phyloP scores from a whole-genome alignment of 2,888 invertebrate species.

The Acrobasis repandana region DNA sequence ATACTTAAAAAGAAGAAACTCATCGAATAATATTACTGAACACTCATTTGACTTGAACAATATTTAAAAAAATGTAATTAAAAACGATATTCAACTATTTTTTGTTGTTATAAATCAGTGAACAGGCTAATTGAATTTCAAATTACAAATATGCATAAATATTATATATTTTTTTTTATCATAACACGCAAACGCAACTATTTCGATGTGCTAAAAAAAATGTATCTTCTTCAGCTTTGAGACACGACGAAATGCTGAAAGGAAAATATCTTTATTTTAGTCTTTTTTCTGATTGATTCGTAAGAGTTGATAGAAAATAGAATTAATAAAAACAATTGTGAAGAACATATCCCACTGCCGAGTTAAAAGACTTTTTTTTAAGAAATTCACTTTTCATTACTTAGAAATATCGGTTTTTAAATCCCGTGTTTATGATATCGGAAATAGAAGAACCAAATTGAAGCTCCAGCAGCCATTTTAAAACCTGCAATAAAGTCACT shows the following conservation, averaged over 20 bases:
- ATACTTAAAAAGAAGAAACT: too few relatives aligned
- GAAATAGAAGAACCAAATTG: slow-evolving; percentile 24
- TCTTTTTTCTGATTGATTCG: slow-evolving; percentile 32
- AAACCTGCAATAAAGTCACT: slow-evolving; percentile 28
- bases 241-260: slow-evolving; percentile 53
- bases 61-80: too few relatives aligned
- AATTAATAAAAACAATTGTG: slow-evolving; percentile 21
- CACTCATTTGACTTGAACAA: too few relatives aligned
- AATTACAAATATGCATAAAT: background rate
- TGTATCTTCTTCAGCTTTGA: slow-evolving; percentile 40
- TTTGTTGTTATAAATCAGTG: too few relatives aligned
- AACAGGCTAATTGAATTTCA: background rate
- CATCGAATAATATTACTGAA: too few relatives aligned
- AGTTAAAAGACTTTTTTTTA: too few relatives aligned
- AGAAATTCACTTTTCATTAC: too few relatives aligned
- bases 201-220: slow-evolving; percentile 4
- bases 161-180: too few relatives aligned
- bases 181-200: slow-evolving; percentile 24
- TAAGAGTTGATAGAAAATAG: slow-evolving; percentile 24
- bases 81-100: too few relatives aligned
- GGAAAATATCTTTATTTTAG: slow-evolving; percentile 51
- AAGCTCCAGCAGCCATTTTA: slow-evolving; percentile 20
- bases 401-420: too few relatives aligned
- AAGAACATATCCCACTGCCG: too few relatives aligned
- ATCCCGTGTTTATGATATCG: background rate